Base-by-base conservation (phyloP, 2,797 vertebrate genomes). In the Labroides dimidiatus region DNA sequence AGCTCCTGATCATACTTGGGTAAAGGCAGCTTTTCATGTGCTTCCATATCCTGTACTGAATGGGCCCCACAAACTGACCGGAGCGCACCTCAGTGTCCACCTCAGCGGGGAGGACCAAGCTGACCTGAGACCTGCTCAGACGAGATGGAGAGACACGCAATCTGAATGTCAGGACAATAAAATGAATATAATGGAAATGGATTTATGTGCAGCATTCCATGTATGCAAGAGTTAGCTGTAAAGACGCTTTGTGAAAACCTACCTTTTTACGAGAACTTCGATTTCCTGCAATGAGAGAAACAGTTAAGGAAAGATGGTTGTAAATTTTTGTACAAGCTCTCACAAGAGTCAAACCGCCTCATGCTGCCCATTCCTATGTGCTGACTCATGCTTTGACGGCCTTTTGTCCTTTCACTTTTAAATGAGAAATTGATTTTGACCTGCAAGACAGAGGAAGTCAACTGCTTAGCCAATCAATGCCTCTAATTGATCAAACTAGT, bases 41-140 rank as follows among this genome's bases (percentile, higher is more conserved):
- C 69, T 95, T 95, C 93, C 93, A 94, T 84, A 93, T 92, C 72
- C 91, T 89, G 87, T 95, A 95, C 67, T 95, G 93, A 43, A 94
- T 88, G 8, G 93, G 93, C 8, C 94, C 94, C 55, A 94, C 86
- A 78, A 94, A 93, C 70, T 91, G 91, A 21, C 93, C 89, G 0
- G 90, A 87, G 33, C 77, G 85, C 48, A 94, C 87, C 56, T 94
- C 92, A 2, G 73, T 87, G 64, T 92, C 83, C 68, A 93, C 85
- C 15, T 89, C 79, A 0, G 85, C 64, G 4, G 92, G 93, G 20
- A 63, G 84, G 27, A 91, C 66, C 23, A 94, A 93, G 52, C 87
- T 86, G 48, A 95, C 91, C 41, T 93, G 85, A 71, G 92, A 93
- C 78, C 93, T 94, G 84, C 55, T 41, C 21, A 30, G 68, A 47